Percentiles rank a stretch among this genome's conserved stretches.
phyloP scores from a whole-genome alignment of 2,888 invertebrate genomes.

The Coecobrya sp. region DNA sequence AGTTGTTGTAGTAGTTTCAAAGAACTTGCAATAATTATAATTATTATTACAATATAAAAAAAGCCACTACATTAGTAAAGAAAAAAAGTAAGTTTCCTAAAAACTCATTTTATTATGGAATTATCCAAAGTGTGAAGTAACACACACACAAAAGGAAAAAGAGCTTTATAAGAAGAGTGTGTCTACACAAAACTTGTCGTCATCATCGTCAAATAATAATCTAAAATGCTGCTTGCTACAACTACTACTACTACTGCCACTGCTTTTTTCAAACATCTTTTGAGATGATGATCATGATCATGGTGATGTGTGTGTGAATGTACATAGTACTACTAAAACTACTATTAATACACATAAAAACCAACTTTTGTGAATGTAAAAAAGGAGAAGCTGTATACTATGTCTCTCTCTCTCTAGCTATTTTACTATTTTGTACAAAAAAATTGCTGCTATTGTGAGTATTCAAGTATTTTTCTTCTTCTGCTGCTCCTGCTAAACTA shows the following conservation, averaged over 20 bases:
- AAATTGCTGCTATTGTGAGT: neutral
- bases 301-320: neutral
- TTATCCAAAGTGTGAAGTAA: too few species aligned
- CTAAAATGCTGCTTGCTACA: neutral
- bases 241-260: neutral
- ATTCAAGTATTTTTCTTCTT: neutral
- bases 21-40: neutral
- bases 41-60: neutral
- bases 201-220: too few species aligned
- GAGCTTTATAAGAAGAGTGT: too few species aligned
- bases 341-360: neutral
- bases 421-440: neutral
- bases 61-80: neutral
- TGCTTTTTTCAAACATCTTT: neutral
- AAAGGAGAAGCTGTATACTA: neutral
- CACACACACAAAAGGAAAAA: too few species aligned
- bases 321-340: neutral
- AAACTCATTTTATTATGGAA: too few species aligned
- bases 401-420: neutral
- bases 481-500: neutral
- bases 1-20: neutral
- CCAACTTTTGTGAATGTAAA: conserved; percentile 29
- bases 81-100: neutral
- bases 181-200: too few species aligned
- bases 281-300: neutral